phyloP scores from a whole-genome alignment of 37 sponge, comb jelly and placozoan genomes.

The Aplysina aerophoba region DNA sequence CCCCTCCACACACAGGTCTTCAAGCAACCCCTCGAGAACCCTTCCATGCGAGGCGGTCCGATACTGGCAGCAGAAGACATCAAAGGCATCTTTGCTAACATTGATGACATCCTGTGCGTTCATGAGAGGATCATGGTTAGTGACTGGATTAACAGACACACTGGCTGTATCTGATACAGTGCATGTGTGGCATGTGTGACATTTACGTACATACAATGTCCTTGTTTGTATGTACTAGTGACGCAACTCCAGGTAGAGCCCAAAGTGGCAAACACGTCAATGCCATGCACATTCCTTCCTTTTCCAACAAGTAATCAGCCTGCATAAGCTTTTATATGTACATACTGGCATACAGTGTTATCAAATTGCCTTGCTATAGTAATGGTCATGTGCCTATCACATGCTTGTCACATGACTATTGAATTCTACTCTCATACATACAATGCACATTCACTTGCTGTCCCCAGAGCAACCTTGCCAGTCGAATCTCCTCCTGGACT shows the following conservation, averaged over 20 bases:
- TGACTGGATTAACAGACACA: background rate
- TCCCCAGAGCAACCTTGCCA: background rate
- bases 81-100: constrained; percentile 89
- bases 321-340: no score
- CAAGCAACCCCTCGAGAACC: constrained; percentile 80
- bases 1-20: no score
- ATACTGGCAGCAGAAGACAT: constrained; percentile 75
- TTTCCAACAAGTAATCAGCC: no score
- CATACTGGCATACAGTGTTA: no score
- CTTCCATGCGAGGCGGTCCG: constrained; percentile 77
- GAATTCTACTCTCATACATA: no score
- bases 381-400: no score
- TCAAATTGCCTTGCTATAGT: no score
- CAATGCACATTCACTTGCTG: background rate
- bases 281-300: no score
- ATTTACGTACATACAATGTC: background rate
- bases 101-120: constrained; percentile 76
- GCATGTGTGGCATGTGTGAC: background rate
- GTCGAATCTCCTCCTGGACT: background rate
- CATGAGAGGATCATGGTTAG: constrained; percentile 78
- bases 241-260: no score
- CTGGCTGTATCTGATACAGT: background rate
- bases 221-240: background rate
- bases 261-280: no score
- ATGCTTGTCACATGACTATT: no score